These are phyloP conservation scores for Gobiocypris rarus DNA, from an alignment of 2,113 vertebrate genomes.

Conservation along the genomic window DNA sequence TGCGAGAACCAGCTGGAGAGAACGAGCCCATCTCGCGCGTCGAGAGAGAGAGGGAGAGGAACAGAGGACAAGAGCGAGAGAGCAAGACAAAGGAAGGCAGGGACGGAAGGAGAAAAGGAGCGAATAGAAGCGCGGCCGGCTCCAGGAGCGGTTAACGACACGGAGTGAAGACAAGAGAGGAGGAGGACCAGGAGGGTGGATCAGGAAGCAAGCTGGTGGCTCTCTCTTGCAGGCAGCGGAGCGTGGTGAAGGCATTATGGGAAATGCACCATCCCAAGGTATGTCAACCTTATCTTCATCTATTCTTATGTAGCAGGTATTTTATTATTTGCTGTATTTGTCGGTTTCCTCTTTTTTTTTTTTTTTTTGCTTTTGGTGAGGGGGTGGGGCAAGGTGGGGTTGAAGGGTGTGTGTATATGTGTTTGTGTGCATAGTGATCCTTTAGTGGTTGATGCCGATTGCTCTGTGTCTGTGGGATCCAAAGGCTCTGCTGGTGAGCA, in stretches of 20 bases:
- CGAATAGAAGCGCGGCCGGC: slow-evolving; percentile 66
- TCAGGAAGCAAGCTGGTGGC: slow-evolving; percentile 70
- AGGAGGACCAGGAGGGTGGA: slow-evolving; percentile 65
- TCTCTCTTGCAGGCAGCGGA: slow-evolving; percentile 75
- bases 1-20: slow-evolving; percentile 68
- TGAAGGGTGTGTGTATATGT: slow-evolving; percentile 41
- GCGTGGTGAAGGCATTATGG: slow-evolving; percentile 79
- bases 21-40: slow-evolving; percentile 67
- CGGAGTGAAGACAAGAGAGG: slow-evolving; percentile 64
- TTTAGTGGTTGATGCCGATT: slow-evolving; percentile 50
- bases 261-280: slow-evolving; percentile 86
- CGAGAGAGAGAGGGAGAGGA: slow-evolving; percentile 66
- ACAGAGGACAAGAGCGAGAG: slow-evolving; percentile 46
- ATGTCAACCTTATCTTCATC: slow-evolving; percentile 72
- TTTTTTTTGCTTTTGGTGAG: slow-evolving; percentile 54
- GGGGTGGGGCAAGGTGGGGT: slow-evolving; percentile 58
- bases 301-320: slow-evolving; percentile 68
- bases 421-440: not conserved
- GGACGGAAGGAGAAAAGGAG: slow-evolving; percentile 67
- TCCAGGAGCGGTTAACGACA: slow-evolving; percentile 64
- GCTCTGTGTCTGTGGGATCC: slow-evolving; percentile 57
- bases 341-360: slow-evolving; percentile 44
- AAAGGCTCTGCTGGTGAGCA: slow-evolving; percentile 48
- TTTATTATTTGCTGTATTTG: slow-evolving; percentile 44
- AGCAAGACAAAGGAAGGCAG: slow-evolving; percentile 42